Conservation (phyloP, 2,113 vertebrate species). For the Myiozetetes cayanensis region DNA sequence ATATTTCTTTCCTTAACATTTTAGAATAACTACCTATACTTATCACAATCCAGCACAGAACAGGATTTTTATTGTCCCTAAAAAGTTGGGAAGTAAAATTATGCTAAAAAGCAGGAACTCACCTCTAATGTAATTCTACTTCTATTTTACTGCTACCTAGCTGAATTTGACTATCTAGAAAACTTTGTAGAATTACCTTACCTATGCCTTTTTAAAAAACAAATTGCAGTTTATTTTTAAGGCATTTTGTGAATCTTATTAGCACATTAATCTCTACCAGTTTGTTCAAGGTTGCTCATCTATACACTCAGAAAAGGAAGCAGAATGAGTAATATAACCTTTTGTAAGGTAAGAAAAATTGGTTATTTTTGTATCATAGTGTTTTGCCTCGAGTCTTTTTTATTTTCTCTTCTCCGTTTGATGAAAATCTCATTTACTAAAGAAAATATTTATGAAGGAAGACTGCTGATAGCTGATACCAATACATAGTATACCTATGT, state of each 20-base stretch:
- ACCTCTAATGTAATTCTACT: background rate
- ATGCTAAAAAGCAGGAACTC: background rate
- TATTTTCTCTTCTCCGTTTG: background rate
- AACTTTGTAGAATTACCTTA: background rate
- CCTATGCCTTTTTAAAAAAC: background rate
- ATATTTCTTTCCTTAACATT: background rate
- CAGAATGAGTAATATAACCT: background rate
- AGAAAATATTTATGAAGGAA: conserved; percentile 41
- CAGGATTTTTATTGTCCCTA: background rate
- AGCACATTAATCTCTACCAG: background rate
- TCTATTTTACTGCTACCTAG: background rate
- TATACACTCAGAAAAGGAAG: background rate
- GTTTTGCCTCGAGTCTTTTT: conserved; percentile 8
- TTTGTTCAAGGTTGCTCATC: background rate
- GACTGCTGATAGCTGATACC: background rate
- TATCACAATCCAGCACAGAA: background rate
- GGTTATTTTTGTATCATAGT: background rate
- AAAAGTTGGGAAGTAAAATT: background rate
- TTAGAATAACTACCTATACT: background rate
- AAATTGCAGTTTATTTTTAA: background rate
- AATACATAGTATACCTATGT: background rate
- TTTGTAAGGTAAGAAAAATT: background rate
- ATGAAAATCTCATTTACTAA: conserved; percentile 48
- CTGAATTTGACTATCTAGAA: background rate
- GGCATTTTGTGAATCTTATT: background rate